Evolutionary conservation across 2,113 vertebrate species (phyloP).

Genomic region (Oxygymnocypris stewartii): DNA sequence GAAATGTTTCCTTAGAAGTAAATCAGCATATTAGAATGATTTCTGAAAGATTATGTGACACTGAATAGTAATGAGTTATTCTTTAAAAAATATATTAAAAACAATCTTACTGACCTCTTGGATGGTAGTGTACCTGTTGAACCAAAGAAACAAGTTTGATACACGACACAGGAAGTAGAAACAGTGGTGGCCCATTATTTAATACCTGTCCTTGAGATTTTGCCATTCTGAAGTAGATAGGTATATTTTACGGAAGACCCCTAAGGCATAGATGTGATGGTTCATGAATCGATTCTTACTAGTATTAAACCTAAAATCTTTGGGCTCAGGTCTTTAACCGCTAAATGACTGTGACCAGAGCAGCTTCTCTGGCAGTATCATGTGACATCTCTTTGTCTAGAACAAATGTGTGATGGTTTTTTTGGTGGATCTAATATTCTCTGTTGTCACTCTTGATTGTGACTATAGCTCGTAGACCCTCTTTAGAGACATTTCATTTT

Average conservation of each 20-base stretch:
- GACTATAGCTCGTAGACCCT: constrained; percentile 1
- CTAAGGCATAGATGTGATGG: background rate
- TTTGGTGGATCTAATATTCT: constrained; percentile 20
- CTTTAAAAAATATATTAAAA: background rate
- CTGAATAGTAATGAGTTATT: background rate
- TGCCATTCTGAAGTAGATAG: background rate
- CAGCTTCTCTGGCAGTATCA: constrained; percentile 4
- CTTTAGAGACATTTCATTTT: background rate
- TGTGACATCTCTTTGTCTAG: constrained; percentile 16
- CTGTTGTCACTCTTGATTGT: constrained; percentile 12
- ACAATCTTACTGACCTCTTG: background rate
- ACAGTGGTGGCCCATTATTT: background rate
- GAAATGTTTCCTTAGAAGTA: too few species aligned
- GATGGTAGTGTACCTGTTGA: background rate
- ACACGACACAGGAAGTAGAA: background rate
- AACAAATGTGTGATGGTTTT: constrained; percentile 10
- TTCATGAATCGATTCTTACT: background rate
- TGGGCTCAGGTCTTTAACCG: background rate
- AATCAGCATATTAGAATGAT: too few species aligned
- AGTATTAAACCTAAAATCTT: background rate
- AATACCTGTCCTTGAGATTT: background rate
- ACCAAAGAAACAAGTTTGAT: background rate
- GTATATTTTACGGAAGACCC: background rate
- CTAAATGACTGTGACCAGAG: background rate
- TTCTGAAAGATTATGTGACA: too few species aligned